Base-by-base conservation (phyloP, 2,797 vertebrate genomes). In the Gobio occitaniae region DNA sequence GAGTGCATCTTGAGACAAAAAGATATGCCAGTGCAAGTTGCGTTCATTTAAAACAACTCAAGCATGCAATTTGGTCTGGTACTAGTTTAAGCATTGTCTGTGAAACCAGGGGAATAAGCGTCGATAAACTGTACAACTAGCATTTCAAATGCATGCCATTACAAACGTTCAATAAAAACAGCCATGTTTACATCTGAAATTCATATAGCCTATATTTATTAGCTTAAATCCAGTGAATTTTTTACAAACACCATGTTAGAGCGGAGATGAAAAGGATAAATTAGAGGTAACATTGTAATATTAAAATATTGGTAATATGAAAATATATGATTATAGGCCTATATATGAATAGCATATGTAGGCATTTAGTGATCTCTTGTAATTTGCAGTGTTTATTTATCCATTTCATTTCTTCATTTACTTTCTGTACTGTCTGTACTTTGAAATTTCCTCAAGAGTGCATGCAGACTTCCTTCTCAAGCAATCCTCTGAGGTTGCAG, bases 201-300 rank as follows among this genome's bases (percentile, higher is more conserved):
- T 4, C 10, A 21, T 6, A n/a, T 17, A 2, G 25, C 11, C 11
- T 29, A 6, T 13, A 12, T 29, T 36, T 13, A 41, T 50, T 44
- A 19, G 21, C 1, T 9, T 41, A 70, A 56, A 54, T 16, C 4
- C 8, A 69, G 48, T 11, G 29, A 54, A 36, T 70, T 56, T 70
- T 82, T 82, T 63, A n/a, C 54, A 82, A 61, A 25, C 10, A 36
- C 3, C 41, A 66, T 66, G 11, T 78, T 48, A 47, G 61, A 78
- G 59, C 59, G 1, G 9, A 78, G 10, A 48, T 32, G 10, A 32
- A 63, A 78, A 63, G 1, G 16, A 21, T 29, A 19, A 63, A 16
- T 29, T 6, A 29, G 15, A 63, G 15, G 15, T 47, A 48, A 36
- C 7, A 5, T 10, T 8, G 2, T 41, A 66, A 66, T 66, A 36